These are phyloP conservation scores for Acrossocheilus fasciatus DNA, from an alignment of 2,797 vertebrate genomes.

Conservation along the genomic window DNA sequence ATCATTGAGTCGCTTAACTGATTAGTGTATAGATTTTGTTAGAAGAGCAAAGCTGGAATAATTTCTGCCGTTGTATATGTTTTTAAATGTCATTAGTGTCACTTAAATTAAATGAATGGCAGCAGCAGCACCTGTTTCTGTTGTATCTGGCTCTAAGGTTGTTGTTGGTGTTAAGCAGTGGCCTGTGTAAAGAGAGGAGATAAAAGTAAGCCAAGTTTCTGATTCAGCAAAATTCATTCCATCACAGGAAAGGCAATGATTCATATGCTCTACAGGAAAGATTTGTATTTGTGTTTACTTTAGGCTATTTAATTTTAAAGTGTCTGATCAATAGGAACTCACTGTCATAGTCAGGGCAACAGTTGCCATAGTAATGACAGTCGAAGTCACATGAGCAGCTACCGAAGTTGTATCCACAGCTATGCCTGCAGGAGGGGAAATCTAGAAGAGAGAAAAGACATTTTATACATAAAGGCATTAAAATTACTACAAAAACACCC, in stretches of 20 bases:
- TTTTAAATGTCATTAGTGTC: background rate
- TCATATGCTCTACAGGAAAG: background rate
- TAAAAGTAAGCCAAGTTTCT: background rate
- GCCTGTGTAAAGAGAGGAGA: conserved; percentile 8
- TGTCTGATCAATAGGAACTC: conserved; percentile 12
- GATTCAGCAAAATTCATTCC: background rate
- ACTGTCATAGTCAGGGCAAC: conserved; percentile 64
- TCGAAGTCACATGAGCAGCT: conserved; percentile 66
- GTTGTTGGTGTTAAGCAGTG: conserved; percentile 10
- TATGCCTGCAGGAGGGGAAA: conserved; percentile 58
- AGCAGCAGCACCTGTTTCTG: conserved; percentile 28
- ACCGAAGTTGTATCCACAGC: conserved; percentile 52
- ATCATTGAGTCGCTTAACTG: too few relatives aligned
- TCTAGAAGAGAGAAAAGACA: background rate
- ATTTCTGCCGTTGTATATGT: too few relatives aligned
- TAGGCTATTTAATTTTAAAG: background rate
- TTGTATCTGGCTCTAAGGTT: conserved; percentile 19
- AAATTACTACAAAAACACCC: background rate
- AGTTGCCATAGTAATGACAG: conserved; percentile 68
- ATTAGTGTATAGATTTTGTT: background rate
- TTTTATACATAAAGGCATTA: background rate
- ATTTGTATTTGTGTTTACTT: conserved; percentile 16
- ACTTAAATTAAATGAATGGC: background rate
- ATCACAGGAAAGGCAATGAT: background rate
- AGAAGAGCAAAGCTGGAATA: background rate